Evolutionary conservation across 1,140 invertebrate species (phyloP).

Genomic region (Cydia strobilella): DNA sequence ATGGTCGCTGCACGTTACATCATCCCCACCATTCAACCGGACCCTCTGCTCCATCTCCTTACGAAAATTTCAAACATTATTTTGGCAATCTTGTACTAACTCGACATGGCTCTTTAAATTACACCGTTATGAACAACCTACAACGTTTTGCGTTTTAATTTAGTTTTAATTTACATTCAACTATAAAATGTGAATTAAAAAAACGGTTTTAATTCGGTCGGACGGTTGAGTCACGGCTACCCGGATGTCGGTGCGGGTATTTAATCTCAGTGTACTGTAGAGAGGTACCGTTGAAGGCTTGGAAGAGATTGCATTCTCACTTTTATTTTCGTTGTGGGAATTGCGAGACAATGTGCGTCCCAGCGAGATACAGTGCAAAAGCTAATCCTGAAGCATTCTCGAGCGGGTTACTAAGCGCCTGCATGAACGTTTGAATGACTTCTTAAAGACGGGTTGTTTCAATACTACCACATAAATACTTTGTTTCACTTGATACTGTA

Average conservation of each 20-base stretch:
- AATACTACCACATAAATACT: neutral
- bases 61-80: neutral
- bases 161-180: conserved; percentile 44
- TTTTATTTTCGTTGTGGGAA: conserved; percentile 72
- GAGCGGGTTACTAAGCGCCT: neutral
- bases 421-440: conserved; percentile 9
- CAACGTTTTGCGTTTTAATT: conserved; percentile 39
- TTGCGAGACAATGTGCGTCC: conserved; percentile 39
- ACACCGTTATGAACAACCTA: conserved; percentile 38
- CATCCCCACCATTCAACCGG: conserved; percentile 20
- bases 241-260: conserved; percentile 62
- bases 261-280: conserved; percentile 63
- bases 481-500: too few species aligned
- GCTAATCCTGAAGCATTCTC: conserved; percentile 37
- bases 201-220: conserved; percentile 44
- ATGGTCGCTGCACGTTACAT: conserved; percentile 41
- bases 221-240: conserved; percentile 53
- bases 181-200: conserved; percentile 46
- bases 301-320: conserved; percentile 70
- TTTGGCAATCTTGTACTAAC: conserved; percentile 16
- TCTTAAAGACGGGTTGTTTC: neutral
- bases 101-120: conserved; percentile 53
- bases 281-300: conserved; percentile 61
- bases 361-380: conserved; percentile 14
- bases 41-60: neutral